Conservation (phyloP, 2,113 vertebrate species). For the Pedetes capensis region DNA sequence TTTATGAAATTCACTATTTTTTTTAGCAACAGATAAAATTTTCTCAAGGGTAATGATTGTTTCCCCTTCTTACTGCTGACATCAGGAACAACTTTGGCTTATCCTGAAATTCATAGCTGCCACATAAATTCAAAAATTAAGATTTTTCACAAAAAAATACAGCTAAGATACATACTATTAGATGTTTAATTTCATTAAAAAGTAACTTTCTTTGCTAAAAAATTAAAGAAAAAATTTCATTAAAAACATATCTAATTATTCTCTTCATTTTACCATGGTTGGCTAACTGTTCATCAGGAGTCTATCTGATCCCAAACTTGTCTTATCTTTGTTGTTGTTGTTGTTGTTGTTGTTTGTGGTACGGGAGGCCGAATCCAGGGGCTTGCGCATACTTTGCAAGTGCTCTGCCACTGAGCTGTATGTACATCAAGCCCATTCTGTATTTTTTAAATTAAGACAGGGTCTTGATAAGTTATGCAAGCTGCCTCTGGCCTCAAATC, state of each 20-base stretch:
- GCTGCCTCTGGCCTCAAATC: no score
- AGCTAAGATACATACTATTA: not conserved
- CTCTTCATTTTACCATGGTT: not conserved
- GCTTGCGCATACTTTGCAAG: no score
- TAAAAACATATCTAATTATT: not conserved
- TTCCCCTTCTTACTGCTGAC: not conserved
- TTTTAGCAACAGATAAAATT: conserved; percentile 6
- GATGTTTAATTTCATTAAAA: not conserved
- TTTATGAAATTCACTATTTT: not conserved
- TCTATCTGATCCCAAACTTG: not conserved
- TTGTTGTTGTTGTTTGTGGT: no score
- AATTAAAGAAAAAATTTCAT: conserved; percentile 25
- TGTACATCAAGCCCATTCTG: no score
- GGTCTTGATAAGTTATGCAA: no score
- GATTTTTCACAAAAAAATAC: not conserved
- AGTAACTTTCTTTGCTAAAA: not conserved
- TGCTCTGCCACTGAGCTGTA: no score
- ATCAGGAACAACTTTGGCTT: not conserved
- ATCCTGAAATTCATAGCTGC: not conserved
- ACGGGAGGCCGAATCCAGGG: no score
- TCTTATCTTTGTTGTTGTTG: no score
- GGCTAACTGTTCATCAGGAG: not conserved
- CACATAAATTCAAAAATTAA: not conserved
- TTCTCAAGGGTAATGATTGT: not conserved
- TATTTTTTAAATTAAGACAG: no score